Evolutionary conservation across 2,113 vertebrate genomes (phyloP).

Genomic region (Corythaixoides concolor): DNA sequence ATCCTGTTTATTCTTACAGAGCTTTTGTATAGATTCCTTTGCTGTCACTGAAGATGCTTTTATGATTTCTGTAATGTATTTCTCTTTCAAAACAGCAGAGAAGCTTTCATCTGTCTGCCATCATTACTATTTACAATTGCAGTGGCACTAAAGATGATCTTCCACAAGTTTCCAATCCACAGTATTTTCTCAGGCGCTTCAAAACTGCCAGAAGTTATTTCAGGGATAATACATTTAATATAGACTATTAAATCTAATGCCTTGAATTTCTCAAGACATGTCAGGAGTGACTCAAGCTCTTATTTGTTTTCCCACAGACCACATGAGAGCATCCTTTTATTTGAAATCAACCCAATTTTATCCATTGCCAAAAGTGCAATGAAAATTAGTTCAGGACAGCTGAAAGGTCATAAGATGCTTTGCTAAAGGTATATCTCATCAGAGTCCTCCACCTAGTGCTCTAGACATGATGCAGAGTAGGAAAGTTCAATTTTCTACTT

Average conservation of each 20-base stretch:
- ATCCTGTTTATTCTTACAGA: constrained; percentile 42
- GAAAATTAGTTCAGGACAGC: constrained; percentile 7
- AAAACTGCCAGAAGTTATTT: constrained; percentile 68
- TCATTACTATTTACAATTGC: constrained; percentile 64
- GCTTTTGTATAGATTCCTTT: constrained; percentile 42
- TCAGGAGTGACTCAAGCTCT: constrained; percentile 1
- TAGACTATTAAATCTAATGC: constrained; percentile 65
- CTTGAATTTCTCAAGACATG: constrained; percentile 59
- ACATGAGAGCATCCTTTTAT: not conserved
- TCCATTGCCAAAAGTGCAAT: constrained; percentile 17
- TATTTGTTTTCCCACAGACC: constrained; percentile 10
- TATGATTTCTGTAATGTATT: constrained; percentile 70
- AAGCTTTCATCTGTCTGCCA: constrained; percentile 68
- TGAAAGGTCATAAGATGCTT: not conserved
- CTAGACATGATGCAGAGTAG: not conserved
- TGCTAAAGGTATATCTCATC: not conserved
- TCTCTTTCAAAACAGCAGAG: constrained; percentile 56
- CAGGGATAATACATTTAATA: constrained; percentile 62
- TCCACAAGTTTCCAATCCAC: constrained; percentile 64
- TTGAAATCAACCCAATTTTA: constrained; percentile 30
- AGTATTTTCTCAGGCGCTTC: constrained; percentile 66
- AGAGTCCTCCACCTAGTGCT: not conserved
- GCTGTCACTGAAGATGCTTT: constrained; percentile 43
- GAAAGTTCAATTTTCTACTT: not conserved
- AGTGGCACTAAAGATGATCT: constrained; percentile 64